Evolutionary conservation across 2,888 invertebrate species (phyloP), one percentile per base, ranked within the genome.

Genomic region (Philhelius pedissequus): DNA sequence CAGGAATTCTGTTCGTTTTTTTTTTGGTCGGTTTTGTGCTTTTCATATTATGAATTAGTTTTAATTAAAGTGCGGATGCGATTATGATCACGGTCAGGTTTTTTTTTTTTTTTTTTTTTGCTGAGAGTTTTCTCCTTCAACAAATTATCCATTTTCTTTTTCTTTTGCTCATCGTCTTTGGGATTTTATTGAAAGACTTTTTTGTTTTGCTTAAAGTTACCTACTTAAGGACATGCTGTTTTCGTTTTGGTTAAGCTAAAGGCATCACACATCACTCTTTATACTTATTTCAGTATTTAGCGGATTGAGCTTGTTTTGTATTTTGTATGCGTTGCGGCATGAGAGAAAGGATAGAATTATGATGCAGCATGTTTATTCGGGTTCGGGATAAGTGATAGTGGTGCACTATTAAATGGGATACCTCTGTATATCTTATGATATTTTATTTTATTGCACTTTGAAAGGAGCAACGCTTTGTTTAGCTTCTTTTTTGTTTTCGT

Each of bases 41-140:
- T 79, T 48, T 45, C 30, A 52, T 76, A 56, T 77, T 86, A 86
- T 86, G 86, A 86, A 86, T 86, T 86, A 86, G 86, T 86, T 86
- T 86, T 86, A 86, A 86, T 86, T 81, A 86, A 86, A 86, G 86
- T 80, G 86, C 76, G 62, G 76, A 81, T 76, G 86, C 76, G 81
- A 86, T 86, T 81, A 81, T 81, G 84, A 84, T 84, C 84, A 80
- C 56, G 66, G 75, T 79, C 83, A 83, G 83, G 74, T 78, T 74
- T 68, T 73, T 71, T 18, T 50, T 27, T 54, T 48, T 9, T 48
- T 48, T 13, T 25, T 38, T n/a, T n/a, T n/a, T 6, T 15, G n/a
- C 48, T n/a, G 54, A 48, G 69, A 64, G 45, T 83, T 73, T 74
- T 79, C 74, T 54, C 70, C 40, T 56, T 40, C 69, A 48, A 20